Conservation (phyloP, 2,888 invertebrate species). For the Hipparchia semele region DNA sequence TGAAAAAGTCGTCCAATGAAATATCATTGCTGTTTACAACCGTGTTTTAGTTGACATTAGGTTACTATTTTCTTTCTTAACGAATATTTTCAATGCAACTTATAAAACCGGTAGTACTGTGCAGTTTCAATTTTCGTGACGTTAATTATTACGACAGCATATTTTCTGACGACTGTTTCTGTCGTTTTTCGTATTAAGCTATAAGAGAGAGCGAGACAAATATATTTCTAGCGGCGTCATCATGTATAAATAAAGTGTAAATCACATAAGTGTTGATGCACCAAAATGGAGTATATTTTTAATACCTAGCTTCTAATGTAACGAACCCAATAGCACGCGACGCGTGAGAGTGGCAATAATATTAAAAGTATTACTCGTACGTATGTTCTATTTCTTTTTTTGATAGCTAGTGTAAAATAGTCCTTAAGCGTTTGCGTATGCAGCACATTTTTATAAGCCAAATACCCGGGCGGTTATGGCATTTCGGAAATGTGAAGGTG, state of each 20-base stretch:
- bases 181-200: conserved; percentile 27
- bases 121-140: conserved; percentile 1
- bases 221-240: conserved; percentile 34
- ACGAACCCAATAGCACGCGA: conserved; percentile 50
- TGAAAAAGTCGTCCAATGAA: neutral
- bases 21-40: too few species aligned
- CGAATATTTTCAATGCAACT: too few species aligned
- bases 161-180: neutral
- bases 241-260: conserved; percentile 14
- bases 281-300: conserved; percentile 72
- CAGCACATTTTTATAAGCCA: conserved; percentile 55
- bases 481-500: conserved; percentile 8
- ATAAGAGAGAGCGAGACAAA: conserved; percentile 34
- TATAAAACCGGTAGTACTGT: neutral
- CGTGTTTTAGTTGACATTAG: too few species aligned
- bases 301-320: conserved; percentile 66
- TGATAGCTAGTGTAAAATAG: conserved; percentile 49
- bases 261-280: conserved; percentile 51
- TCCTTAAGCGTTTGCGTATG: conserved; percentile 57
- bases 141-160: neutral
- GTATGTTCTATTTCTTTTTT: conserved; percentile 35
- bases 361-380: conserved; percentile 58
- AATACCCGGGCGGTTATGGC: conserved; percentile 43
- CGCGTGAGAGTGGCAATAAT: conserved; percentile 62
- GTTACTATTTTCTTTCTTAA: too few species aligned